Conservation (phyloP, 2,888 invertebrate genomes). For the Leucoma salicis region DNA sequence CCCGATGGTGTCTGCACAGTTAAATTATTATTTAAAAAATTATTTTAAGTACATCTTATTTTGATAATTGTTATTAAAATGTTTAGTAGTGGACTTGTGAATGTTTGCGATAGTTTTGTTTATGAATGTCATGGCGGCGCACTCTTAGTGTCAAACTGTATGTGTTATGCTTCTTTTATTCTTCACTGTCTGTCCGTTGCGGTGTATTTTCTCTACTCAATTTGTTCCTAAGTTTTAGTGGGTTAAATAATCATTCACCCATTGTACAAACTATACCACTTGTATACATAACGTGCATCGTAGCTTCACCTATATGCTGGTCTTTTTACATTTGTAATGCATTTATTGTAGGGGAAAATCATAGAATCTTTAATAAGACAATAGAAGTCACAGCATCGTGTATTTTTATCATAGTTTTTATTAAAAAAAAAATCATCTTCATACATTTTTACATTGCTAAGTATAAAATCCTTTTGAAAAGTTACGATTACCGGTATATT, state of each 20-base stretch:
- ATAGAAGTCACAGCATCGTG: too few species aligned
- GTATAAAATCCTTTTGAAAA: too few species aligned
- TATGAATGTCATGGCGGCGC: background rate
- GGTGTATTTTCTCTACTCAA: constrained; percentile 2
- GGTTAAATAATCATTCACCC: background rate
- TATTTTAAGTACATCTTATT: constrained; percentile 31
- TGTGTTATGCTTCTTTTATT: background rate
- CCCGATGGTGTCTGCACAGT: constrained; percentile 7
- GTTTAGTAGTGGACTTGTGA: constrained; percentile 23
- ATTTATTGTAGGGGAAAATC: constrained; percentile 28
- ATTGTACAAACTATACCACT: background rate
- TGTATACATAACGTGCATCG: background rate
- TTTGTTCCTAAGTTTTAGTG: constrained; percentile 18
- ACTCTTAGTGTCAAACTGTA: background rate
- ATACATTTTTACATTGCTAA: too few species aligned
- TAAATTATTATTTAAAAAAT: constrained; percentile 28
- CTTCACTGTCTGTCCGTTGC: background rate
- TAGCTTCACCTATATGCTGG: background rate
- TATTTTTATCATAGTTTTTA: too few species aligned
- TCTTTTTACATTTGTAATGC: constrained; percentile 9
- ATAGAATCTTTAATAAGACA: too few species aligned
- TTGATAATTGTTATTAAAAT: constrained; percentile 41
- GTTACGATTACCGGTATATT: too few species aligned
- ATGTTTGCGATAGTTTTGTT: constrained; percentile 9
- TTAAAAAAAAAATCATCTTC: too few species aligned